Conservation (phyloP, 2,888 invertebrate species). For the Amblyjoppa proteus region DNA sequence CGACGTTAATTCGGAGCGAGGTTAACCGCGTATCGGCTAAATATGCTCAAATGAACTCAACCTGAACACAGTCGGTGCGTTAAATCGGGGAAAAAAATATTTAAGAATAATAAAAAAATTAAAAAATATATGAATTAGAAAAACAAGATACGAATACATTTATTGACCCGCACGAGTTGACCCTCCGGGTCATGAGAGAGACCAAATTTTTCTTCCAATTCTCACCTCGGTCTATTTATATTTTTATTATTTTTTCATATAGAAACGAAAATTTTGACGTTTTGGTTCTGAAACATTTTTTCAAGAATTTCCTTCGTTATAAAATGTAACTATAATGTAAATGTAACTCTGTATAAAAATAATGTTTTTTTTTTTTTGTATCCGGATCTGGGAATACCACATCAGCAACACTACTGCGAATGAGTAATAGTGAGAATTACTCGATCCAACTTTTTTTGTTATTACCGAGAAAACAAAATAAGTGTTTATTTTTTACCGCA, state of each 20-base stretch:
- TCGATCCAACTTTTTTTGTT: too few species aligned
- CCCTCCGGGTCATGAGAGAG: neutral
- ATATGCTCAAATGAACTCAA: constrained; percentile 19
- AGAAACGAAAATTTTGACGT: too few species aligned
- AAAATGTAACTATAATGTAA: too few species aligned
- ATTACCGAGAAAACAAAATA: too few species aligned
- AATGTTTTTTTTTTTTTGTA: too few species aligned
- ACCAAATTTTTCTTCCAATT: neutral
- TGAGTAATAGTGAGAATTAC: too few species aligned
- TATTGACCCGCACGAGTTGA: constrained; percentile 5
- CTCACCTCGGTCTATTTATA: neutral
- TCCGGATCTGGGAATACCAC: too few species aligned
- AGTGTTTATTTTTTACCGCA: too few species aligned
- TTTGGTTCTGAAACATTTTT: too few species aligned
- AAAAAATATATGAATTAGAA: neutral
- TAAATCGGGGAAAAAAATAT: neutral
- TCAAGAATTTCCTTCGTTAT: too few species aligned
- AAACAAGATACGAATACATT: neutral
- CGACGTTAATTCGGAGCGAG: constrained; percentile 60
- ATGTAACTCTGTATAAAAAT: too few species aligned
- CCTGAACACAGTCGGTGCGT: neutral
- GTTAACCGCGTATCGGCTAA: constrained; percentile 52
- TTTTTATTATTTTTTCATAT: neutral
- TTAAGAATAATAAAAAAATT: neutral
- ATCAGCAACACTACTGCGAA: too few species aligned